These are phyloP conservation scores for Montipora capitata DNA, from an alignment of 92 coral and sea anemone genomes.

Conservation along the genomic window DNA sequence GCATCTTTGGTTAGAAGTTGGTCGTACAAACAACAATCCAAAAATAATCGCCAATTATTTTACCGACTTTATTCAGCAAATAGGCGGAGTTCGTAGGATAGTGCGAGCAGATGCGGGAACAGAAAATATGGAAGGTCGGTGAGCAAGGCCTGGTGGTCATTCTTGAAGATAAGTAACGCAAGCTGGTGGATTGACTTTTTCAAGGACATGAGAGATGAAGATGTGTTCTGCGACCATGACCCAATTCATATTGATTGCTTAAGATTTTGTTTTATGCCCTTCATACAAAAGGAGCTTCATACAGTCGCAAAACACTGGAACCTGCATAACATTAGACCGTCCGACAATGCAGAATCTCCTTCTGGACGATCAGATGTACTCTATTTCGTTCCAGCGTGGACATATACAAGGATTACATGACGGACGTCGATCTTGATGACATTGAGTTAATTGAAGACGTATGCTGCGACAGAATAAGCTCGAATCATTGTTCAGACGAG, in stretches of 20 bases:
- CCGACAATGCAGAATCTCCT: conserved; percentile 61
- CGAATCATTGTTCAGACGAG: neutral
- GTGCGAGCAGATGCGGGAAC: conserved; percentile 64
- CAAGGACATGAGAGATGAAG: conserved; percentile 50
- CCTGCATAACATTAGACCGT: conserved; percentile 63
- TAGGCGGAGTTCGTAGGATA: conserved; percentile 38
- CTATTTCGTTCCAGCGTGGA: conserved; percentile 59
- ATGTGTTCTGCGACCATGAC: conserved; percentile 26
- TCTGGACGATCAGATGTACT: conserved; percentile 68
- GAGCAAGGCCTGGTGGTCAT: conserved; percentile 7
- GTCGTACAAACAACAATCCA: conserved; percentile 66
- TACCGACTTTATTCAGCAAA: conserved; percentile 29
- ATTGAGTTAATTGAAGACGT: conserved; percentile 43
- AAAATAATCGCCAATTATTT: conserved; percentile 44
- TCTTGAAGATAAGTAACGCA: conserved; percentile 13
- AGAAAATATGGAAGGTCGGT: conserved; percentile 50
- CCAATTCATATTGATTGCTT: neutral
- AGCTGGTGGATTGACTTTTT: conserved; percentile 33
- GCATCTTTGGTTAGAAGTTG: conserved; percentile 67
- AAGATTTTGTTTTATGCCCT: conserved; percentile 41
- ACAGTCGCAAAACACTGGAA: conserved; percentile 56
- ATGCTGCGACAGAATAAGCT: conserved; percentile 22
- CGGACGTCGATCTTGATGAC: conserved; percentile 35
- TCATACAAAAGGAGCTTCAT: conserved; percentile 39
- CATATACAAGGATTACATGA: conserved; percentile 45